Base-by-base conservation (phyloP, 1,140 invertebrate species). In the Globodera ellingtonae region DNA sequence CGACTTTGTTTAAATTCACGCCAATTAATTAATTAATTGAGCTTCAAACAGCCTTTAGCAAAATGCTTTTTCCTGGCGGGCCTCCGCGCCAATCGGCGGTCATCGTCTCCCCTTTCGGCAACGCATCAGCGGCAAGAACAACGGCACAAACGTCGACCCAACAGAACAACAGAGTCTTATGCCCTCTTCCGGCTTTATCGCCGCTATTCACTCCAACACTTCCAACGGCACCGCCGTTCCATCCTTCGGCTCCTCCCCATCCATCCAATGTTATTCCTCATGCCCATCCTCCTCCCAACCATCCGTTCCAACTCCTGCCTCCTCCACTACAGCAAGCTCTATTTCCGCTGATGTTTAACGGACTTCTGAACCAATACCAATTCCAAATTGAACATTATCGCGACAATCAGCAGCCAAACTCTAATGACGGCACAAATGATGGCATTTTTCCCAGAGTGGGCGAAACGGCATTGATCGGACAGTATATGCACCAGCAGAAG, bases 401-500 rank as follows among this genome's bases (percentile, higher is more conserved):
- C 56, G 15, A 62, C 10, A 62, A 62, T 18, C 56, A 62, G 18
- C 10, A 18, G 18, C 56, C 15, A 5, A 62, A 62, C 15, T 2
- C 18, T 7, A 52, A 52, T 13, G 50, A 52, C 10, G 56, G 56
- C 56, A 62, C 18, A 62, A 62, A 62, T 5, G 18, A 18, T 18
- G 56, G 56, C 56, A 70, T 70, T 70, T 70, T 70, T 47, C 67
- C 67, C 8, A 6, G n/a, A 18, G 0, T 47, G 35, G 46, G 46
- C 67, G 67, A 70, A 35, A 62, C 18, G 56, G 56, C 56, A 62
- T 7, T 70, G 67, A 47, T 70, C 67, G 35, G 67, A 47, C 67
- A 70, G n/a, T 70, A 70, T 47, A 15, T 70, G 8, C 67, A 44
- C 10, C 56, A 62, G 18, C 56, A 62, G 18, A 10, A 62, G 56